Base-by-base conservation (phyloP, 2,888 invertebrate species). In the Aphelenchoides bicaudatus region DNA sequence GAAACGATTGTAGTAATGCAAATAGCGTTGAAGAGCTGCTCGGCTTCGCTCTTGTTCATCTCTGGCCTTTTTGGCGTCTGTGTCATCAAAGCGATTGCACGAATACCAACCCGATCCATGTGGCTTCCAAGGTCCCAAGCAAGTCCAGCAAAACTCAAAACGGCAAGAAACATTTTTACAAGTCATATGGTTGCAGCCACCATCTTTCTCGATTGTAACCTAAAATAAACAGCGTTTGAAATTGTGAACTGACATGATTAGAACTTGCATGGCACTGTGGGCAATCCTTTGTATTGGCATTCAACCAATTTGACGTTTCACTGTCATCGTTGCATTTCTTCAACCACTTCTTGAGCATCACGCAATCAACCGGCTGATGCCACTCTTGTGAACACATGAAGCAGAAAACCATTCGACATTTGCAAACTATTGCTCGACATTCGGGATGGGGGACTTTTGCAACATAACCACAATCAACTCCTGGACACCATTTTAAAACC, bases 251-350 rank as follows among this genome's bases (percentile, higher is more conserved):
- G 3, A 3, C 1, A 50, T 0, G 13, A 16, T 21, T 4, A 56
- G 1, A n/a, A 37, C 50, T 48, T 21, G 68, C 92, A 82, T 91
- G 91, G 82, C 96, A 98, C 81, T 90, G 90, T 39, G 96, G 96
- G 82, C 96, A 96, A 83, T 94, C 93, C 83, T 98, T 96, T 56
- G 96, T 98, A 83, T 98, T 96, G 28, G 94, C 94, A 58, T 92
- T 92, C 78, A 98, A 93, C 96, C 96, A 98, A 80, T 96, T 96
- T 10, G 92, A 91, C 56, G 96, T 96, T 83, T 96, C 96, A 3
- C 91, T 91, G 82, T 98, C 96, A 80, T 98, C 96, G 81, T 92
- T 93, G 83, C 94, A 96, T 83, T 98, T 96, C 83, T 93, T 94
- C 70, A 93, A 90, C 96, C 96, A 98, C 81, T 89, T 89, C 79